phyloP scores from a whole-genome alignment of 1,140 invertebrate species.

The Chionoecetes opilio region DNA sequence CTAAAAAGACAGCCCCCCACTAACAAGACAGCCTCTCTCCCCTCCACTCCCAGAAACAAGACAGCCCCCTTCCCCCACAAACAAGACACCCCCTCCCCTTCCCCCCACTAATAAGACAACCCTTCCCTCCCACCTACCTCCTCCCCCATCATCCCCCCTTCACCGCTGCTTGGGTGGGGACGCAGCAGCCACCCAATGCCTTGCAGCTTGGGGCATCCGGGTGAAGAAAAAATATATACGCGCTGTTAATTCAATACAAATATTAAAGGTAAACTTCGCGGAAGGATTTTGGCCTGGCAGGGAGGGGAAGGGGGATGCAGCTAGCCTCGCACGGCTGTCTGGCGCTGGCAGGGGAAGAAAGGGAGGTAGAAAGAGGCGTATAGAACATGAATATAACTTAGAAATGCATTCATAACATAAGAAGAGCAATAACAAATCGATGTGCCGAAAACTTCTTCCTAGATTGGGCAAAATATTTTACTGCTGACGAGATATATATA shows the following conservation, averaged over 20 bases:
- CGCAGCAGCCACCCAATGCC: neutral
- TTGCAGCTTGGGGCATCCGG: neutral
- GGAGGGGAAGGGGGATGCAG: neutral
- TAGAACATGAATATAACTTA: too few relatives aligned
- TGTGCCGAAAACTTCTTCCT: neutral
- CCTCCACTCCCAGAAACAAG: neutral
- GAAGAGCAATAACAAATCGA: neutral
- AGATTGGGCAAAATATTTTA: neutral
- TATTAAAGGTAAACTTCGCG: constrained; percentile 54
- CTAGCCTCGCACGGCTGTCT: neutral
- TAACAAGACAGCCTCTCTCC: neutral
- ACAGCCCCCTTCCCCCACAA: neutral
- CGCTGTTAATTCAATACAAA: constrained; percentile 62
- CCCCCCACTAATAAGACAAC: neutral
- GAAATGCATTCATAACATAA: neutral
- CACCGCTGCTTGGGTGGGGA: neutral
- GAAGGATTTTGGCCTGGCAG: constrained; percentile 46
- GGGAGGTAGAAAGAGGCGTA: neutral
- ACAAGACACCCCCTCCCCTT: neutral
- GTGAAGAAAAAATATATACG: constrained; percentile 45
- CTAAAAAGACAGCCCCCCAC: too few relatives aligned
- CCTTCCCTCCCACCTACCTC: too few relatives aligned
- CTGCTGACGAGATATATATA: too few relatives aligned
- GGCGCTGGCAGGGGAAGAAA: neutral
- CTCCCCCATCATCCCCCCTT: neutral